Evolutionary conservation across 2,888 invertebrate species (phyloP).

Genomic region (Ophioninae sp.): DNA sequence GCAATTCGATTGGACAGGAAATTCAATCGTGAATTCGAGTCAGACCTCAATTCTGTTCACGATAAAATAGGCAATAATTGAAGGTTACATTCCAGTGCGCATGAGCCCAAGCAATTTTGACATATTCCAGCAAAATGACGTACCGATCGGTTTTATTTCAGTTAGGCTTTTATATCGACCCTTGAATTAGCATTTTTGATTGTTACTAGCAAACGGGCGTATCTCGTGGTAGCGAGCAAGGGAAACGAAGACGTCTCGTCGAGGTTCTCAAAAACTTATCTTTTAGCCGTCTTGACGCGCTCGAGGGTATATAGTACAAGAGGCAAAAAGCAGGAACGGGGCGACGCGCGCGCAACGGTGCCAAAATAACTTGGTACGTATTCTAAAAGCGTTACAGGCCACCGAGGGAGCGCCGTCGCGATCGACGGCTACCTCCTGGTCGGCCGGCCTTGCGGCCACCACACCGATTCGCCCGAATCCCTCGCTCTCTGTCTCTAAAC

Average conservation of each 20-base stretch:
- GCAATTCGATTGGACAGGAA: background rate
- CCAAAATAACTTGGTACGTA: conserved; percentile 78
- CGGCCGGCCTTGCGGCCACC: conserved; percentile 63
- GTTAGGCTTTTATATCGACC: background rate
- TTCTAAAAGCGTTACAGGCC: conserved; percentile 78
- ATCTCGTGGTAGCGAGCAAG: background rate
- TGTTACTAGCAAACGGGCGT: background rate
- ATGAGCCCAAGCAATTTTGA: background rate
- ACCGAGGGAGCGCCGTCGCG: conserved; percentile 72
- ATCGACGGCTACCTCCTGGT: conserved; percentile 63
- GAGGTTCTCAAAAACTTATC: conserved; percentile 37
- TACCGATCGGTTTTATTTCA: background rate
- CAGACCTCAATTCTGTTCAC: too few relatives aligned
- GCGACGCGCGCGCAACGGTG: conserved; percentile 73
- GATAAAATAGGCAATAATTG: background rate
- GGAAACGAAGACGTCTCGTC: conserved; percentile 28
- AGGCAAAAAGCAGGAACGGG: conserved; percentile 68
- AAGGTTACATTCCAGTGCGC: background rate
- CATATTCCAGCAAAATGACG: background rate
- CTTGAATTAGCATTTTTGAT: background rate
- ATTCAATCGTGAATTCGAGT: background rate
- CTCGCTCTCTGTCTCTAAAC: conserved; percentile 53
- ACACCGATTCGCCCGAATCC: conserved; percentile 53
- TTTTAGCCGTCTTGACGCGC: conserved; percentile 42
- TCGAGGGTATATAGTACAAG: conserved; percentile 24